Base-by-base conservation (phyloP, 2,888 invertebrate genomes). In the Ophonus ardosiacus region DNA sequence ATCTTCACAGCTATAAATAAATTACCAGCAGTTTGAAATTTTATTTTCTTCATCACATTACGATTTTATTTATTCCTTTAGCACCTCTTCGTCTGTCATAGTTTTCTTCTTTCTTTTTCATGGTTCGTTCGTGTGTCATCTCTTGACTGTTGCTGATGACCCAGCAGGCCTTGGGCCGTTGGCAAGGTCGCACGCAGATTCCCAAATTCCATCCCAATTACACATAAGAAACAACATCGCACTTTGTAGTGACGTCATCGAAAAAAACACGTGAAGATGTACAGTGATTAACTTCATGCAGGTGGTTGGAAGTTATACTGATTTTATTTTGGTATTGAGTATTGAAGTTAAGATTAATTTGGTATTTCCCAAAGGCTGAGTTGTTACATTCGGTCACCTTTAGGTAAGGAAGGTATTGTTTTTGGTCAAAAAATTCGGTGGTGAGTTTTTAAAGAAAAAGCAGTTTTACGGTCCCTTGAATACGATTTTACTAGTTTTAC, bases 131-230 rank as follows among this genome's bases (percentile, higher is more conserved):
- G 43, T 51, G 43, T 51, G 43, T 51, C 43, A 51, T 51, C 31
- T 31, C 31, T 31, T 31, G 31, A 31, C 31, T 31, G 43, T 51
- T 13, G 63, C 51, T 21, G 65, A 81, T 63, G 43, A 81, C 40
- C 81, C 51, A 65, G 24, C 43, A 31, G 17, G 79, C 31, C 24
- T 18, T n/a, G 74, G 85, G 85, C 81, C 85, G 86, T 86, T 86
- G 86, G 68, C 85, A 86, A 86, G 86, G 86, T 84, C 86, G 86
- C 61, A 82, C 82, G 56, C 76, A 63, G 76, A 51, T 84, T 84
- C 78, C 84, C 84, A 65, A 84, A 84, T 84, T 78, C 84, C 78
- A 65, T 84, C 78, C 84, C 84, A 84, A 78, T 84, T 84, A 84
- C 84, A 65, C 65, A 65, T 31, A 18, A 21, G 10, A 65, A 7